A percentile compares a stretch with the other conserved stretches of the same genome.
These are phyloP conservation scores for Turdus rufiventris DNA, from an alignment of 2,113 vertebrate genomes.

Conservation along the genomic window DNA sequence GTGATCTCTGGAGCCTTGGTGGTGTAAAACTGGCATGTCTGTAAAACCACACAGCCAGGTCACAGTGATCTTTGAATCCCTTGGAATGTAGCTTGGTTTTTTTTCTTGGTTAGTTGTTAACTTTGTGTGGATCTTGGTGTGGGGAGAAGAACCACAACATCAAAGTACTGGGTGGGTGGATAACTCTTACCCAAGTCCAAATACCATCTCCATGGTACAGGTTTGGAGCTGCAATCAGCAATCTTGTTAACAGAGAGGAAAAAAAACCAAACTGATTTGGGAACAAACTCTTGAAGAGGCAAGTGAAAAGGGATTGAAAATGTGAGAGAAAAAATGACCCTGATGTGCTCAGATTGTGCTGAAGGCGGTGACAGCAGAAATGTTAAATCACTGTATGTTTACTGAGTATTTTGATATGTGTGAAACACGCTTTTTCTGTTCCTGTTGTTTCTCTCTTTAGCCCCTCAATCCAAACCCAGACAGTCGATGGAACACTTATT, in stretches of 20 bases:
- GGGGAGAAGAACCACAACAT: background rate
- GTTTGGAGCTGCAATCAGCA: background rate
- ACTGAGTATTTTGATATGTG: background rate
- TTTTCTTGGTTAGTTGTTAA: background rate
- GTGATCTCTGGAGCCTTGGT: background rate
- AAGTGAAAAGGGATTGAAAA: background rate
- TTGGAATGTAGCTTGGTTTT: background rate
- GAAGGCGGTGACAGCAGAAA: background rate
- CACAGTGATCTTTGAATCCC: background rate
- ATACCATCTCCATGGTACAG: background rate
- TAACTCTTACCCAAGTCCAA: background rate
- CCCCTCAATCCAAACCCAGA: constrained; percentile 95
- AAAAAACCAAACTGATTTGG: background rate
- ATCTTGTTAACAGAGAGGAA: background rate
- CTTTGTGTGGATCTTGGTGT: background rate
- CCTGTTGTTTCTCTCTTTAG: constrained; percentile 59
- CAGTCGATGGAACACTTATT: constrained; percentile 96
- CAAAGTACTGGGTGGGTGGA: background rate
- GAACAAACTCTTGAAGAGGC: background rate
- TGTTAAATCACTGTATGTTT: background rate
- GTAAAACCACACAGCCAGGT: background rate
- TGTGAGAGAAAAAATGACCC: background rate
- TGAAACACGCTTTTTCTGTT: background rate
- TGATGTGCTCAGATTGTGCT: background rate
- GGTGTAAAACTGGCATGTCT: background rate